Conservation (phyloP, 2,888 invertebrate species). For the Venustoraphidia nigricollis region DNA sequence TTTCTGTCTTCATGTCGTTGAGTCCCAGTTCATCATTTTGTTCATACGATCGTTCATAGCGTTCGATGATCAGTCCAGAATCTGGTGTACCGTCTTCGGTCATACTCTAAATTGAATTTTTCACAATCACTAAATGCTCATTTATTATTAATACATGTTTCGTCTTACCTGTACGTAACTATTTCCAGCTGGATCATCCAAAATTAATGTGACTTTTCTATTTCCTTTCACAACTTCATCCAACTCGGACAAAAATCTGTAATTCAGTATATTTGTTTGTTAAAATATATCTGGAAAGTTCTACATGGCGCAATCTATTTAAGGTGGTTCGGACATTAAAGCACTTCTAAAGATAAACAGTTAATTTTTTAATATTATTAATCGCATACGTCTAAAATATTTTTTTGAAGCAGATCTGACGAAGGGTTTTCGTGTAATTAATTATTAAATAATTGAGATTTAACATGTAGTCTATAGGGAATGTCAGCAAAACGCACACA, state of each 20-base stretch:
- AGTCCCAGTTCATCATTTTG: conserved; percentile 93
- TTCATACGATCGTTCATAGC: conserved; percentile 71
- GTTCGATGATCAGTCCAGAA: conserved; percentile 52
- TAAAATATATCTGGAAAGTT: background rate
- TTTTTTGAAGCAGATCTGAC: no score
- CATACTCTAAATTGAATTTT: conserved; percentile 39
- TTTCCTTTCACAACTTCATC: conserved; percentile 48
- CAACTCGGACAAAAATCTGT: conserved; percentile 48
- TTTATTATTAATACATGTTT: background rate
- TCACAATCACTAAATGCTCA: background rate
- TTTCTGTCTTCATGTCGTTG: conserved; percentile 90
- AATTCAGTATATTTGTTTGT: conserved; percentile 1
- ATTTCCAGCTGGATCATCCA: conserved; percentile 97
- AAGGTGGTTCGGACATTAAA: no score
- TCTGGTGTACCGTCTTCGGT: conserved; percentile 49
- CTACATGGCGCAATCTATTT: no score
- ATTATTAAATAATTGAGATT: no score
- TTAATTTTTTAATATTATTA: no score
- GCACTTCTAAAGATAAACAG: no score
- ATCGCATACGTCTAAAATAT: no score
- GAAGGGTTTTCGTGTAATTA: no score
- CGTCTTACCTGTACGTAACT: conserved; percentile 66
- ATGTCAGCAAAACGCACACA: no score
- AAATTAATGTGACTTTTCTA: conserved; percentile 51
- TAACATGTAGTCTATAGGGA: no score